Evolutionary conservation across 2,888 invertebrate species (phyloP).

Genomic region (Automeris io): DNA sequence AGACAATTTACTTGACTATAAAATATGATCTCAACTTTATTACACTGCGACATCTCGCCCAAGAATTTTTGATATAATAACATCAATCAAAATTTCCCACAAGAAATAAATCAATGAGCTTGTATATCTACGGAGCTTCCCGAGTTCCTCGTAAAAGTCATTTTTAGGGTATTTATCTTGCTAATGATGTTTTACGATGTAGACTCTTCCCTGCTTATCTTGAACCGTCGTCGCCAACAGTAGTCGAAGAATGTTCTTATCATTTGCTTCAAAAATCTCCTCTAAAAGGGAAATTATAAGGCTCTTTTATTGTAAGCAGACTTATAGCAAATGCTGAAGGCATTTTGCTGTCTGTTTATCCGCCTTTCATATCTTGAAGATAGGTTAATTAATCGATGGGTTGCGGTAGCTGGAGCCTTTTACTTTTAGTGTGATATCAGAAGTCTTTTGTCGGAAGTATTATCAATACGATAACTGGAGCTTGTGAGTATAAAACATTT

Average conservation of each 20-base stretch:
- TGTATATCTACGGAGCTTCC: slow-evolving; percentile 47
- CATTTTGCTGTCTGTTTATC: slow-evolving; percentile 37
- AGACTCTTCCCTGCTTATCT: slow-evolving; percentile 55
- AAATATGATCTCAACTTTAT: too few species aligned
- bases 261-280: slow-evolving; percentile 17
- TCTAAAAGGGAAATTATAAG: slow-evolving; percentile 27
- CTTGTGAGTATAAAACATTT: slow-evolving; percentile 14
- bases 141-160: slow-evolving; percentile 47
- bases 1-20: too few species aligned
- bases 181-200: slow-evolving; percentile 74
- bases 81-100: slow-evolving; percentile 3
- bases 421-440: slow-evolving; percentile 55
- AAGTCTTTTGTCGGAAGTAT: slow-evolving; percentile 50
- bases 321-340: slow-evolving; percentile 33
- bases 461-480: slow-evolving; percentile 35
- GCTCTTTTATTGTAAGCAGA: slow-evolving; percentile 19
- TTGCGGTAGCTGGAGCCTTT: slow-evolving; percentile 58
- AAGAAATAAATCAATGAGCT: slow-evolving; percentile 35
- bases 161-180: slow-evolving; percentile 67
- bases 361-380: slow-evolving; percentile 58
- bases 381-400: slow-evolving; percentile 66
- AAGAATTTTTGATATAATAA: slow-evolving; percentile 2
- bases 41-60: not conserved
- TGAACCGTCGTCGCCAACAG: slow-evolving; percentile 56
- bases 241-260: slow-evolving; percentile 47